Conservation (phyloP, 2,113 vertebrate genomes). For the Vidua chalybeata region DNA sequence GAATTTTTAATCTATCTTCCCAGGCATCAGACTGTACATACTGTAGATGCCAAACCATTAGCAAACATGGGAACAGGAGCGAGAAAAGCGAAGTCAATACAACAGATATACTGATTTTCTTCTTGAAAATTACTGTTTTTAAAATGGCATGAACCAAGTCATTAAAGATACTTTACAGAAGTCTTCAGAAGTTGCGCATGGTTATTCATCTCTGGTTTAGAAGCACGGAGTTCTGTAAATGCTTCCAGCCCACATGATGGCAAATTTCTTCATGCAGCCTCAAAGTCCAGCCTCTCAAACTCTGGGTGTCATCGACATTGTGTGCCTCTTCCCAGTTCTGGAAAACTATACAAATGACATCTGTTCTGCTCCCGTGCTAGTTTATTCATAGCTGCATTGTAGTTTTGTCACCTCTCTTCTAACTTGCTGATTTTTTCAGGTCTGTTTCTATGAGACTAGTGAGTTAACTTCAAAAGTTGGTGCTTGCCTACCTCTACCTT, state of each 20-base stretch:
- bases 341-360: neutral
- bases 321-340: neutral
- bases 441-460: neutral
- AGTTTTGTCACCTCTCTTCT: neutral
- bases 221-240: neutral
- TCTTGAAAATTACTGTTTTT: constrained; percentile 44
- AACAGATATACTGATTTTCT: constrained; percentile 28
- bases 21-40: neutral
- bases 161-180: constrained; percentile 64
- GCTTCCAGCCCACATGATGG: neutral
- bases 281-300: neutral
- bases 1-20: neutral
- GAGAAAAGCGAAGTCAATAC: constrained; percentile 25
- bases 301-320: neutral
- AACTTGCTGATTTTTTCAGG: neutral
- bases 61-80: neutral
- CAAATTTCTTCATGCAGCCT: neutral
- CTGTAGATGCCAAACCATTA: constrained; percentile 4
- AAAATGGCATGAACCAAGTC: constrained; percentile 40
- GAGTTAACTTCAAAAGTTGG: neutral
- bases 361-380: neutral
- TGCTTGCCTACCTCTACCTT: neutral
- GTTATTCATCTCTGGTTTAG: constrained; percentile 37
- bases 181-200: constrained; percentile 28
- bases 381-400: neutral